Conservation (phyloP, 2,113 vertebrate species). For the Chauna torquata region DNA sequence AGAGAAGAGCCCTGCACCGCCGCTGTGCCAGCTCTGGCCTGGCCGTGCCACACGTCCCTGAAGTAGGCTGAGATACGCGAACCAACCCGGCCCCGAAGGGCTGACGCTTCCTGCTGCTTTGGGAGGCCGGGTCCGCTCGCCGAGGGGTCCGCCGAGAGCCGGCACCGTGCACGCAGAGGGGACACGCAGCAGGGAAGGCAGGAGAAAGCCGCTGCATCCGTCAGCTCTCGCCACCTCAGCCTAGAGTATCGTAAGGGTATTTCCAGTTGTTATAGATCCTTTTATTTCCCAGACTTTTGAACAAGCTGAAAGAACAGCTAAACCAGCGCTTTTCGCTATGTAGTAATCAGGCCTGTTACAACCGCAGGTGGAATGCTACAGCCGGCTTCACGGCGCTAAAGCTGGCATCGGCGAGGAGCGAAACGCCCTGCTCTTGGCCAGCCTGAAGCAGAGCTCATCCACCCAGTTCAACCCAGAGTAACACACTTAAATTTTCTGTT, state of each 20-base stretch:
- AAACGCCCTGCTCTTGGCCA: neutral
- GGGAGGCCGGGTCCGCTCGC: no score
- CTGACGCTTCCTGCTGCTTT: neutral
- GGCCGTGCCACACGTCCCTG: fast-evolving
- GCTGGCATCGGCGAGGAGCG: fast-evolving
- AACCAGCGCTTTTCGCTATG: neutral
- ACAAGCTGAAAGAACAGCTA: neutral
- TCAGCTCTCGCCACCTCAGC: neutral
- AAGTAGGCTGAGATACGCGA: no score
- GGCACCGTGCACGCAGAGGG: neutral
- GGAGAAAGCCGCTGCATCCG: neutral
- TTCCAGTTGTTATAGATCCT: neutral
- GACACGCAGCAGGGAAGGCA: neutral
- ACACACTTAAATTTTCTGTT: no score
- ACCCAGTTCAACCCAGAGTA: neutral
- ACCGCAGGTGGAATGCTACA: neutral
- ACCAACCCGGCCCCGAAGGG: neutral
- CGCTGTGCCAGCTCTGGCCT: fast-evolving
- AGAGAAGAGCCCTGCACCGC: neutral
- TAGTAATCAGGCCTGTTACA: neutral
- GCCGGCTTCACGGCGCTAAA: neutral
- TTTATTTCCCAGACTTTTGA: neutral
- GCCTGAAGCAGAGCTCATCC: neutral
- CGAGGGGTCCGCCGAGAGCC: no score
- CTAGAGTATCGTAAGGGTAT: neutral